Evolutionary conservation across 2,113 vertebrate species (phyloP).

Genomic region (Grammomys dolichurus): DNA sequence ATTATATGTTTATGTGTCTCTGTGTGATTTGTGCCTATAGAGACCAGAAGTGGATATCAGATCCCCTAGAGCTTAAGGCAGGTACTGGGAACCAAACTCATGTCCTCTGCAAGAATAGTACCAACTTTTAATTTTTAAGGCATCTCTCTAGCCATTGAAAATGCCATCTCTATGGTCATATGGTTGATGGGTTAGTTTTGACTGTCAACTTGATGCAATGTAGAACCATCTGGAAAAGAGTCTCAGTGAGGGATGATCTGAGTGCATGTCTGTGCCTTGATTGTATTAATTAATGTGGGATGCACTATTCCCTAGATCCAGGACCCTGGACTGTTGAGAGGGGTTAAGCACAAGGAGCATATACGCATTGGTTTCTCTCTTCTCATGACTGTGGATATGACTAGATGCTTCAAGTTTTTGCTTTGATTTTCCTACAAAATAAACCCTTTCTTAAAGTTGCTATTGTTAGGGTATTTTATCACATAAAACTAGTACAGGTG

Average conservation of each 20-base stretch:
- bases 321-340: not conserved
- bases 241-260: not conserved
- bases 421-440: not conserved
- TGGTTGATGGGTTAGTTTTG: not conserved
- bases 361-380: not conserved
- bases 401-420: too few relatives aligned
- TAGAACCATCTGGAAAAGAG: not conserved
- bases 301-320: not conserved
- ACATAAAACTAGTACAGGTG: not conserved
- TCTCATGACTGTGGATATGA: not conserved
- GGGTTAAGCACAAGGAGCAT: not conserved
- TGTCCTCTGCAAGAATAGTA: not conserved
- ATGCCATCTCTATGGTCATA: not conserved
- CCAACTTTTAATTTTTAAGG: not conserved
- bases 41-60: not conserved
- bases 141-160: not conserved
- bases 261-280: not conserved
- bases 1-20: not conserved
- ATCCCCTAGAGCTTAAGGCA: not conserved
- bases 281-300: not conserved
- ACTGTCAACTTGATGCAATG: not conserved
- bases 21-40: not conserved
- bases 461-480: not conserved
- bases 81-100: not conserved
- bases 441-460: not conserved